Evolutionary conservation across 2,113 vertebrate genomes (phyloP), one percentile per base, ranked within the genome.

Genomic region (Prietella phreatophila): DNA sequence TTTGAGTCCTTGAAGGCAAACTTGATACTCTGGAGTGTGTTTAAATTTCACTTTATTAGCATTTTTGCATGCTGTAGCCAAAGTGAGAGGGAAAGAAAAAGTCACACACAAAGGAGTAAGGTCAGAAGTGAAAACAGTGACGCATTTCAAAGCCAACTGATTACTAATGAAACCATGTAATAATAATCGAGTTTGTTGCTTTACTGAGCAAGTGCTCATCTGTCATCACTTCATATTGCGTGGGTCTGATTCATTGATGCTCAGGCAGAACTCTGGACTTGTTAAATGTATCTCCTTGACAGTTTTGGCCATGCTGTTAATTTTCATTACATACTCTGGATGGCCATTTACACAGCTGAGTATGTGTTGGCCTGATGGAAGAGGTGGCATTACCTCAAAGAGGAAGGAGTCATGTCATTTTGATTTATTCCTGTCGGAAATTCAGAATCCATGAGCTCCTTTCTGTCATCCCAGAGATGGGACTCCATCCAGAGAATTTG

Each of bases 301-400:
- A 3, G 53, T 50, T 83, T 87, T 87, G 63, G 63, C 86, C 22
- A 4, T 63, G 42, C 79, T 60, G 50, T 36, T 63, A 36, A 17
- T 86, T 87, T 71, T 82, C 33, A 87, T 71, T 47, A 53, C 83
- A 76, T n/a, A 8, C 27, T 50, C 33, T 75, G 80, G 30, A 71
- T 60, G 55, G 22, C 80, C 55, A 76, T 86, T 86, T 86, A 82
- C 69, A 86, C 67, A 86, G 84, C 82, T 80, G 86, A 50, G 79
- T 65, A 22, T 86, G 61, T 63, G 65, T 69, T 85, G 86, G 79
- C 83, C n/a, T 55, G 47, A 60, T 60, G 42, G 47, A 81, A 86
- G 27, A 67, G 84, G 58, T 55, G 83, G 86, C 79, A 65, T n/a
- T 33, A 27, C 65, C 55, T 85, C 53, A 71, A 14, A 69, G 56